These are phyloP conservation scores for Drosophila bipectinata DNA, from an alignment of 1,140 invertebrate species.

Conservation along the genomic window DNA sequence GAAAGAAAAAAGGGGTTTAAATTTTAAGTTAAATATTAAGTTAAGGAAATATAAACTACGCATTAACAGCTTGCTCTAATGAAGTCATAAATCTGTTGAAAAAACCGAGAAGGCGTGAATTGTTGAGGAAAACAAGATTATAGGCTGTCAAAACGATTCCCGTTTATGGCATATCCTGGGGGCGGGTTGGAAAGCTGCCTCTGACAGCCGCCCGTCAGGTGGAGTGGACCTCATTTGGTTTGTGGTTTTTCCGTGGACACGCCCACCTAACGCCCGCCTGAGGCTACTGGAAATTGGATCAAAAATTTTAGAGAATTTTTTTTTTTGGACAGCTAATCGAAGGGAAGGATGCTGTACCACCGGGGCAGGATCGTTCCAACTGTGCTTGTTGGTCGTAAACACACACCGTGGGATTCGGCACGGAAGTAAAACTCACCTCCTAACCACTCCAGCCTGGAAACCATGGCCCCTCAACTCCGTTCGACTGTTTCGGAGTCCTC, in stretches of 20 bases:
- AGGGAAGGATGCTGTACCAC: conserved; percentile 23
- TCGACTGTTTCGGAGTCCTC: conserved; percentile 48
- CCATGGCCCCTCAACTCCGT: conserved; percentile 11
- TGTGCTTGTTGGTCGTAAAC: conserved; percentile 81
- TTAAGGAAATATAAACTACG: background rate
- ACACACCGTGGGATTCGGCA: conserved; percentile 78
- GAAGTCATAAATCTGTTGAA: conserved; percentile 1
- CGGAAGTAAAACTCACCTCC: conserved; percentile 41
- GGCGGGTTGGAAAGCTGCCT: conserved; percentile 45
- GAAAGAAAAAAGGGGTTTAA: background rate
- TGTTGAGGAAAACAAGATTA: conserved; percentile 42
- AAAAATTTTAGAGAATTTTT: conserved; percentile 62
- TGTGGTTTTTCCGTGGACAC: conserved; percentile 32
- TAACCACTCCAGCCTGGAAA: conserved; percentile 8
- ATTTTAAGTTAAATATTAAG: no score
- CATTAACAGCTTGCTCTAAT: background rate
- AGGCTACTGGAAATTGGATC: conserved; percentile 24
- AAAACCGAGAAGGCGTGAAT: conserved; percentile 31
- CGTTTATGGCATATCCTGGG: conserved; percentile 18
- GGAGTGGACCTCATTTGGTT: conserved; percentile 64
- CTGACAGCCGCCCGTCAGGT: conserved; percentile 61
- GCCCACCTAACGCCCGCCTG: conserved; percentile 40
- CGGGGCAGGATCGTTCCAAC: conserved; percentile 53
- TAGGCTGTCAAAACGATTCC: conserved; percentile 63
- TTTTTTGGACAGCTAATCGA: conserved; percentile 64